Evolutionary conservation across 2,113 vertebrate genomes (phyloP).

Genomic region (Pimephales promelas): DNA sequence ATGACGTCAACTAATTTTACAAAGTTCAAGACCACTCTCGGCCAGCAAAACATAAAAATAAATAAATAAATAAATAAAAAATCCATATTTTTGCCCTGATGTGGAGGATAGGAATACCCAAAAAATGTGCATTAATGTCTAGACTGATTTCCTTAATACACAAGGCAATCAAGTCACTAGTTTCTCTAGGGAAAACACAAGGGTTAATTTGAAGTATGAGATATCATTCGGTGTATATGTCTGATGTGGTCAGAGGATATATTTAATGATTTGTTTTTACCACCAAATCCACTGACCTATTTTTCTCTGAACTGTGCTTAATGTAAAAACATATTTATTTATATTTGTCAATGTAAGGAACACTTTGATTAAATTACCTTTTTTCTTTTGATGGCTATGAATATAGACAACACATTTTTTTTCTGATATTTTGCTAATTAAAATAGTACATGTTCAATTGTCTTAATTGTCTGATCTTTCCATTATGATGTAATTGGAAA

Average conservation of each 20-base stretch:
- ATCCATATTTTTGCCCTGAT: neutral
- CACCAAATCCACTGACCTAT: neutral
- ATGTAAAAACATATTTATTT: neutral
- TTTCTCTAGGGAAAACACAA: conserved; percentile 45
- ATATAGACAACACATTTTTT: neutral
- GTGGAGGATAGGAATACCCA: neutral
- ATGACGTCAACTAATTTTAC: neutral
- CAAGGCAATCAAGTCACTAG: conserved; percentile 43
- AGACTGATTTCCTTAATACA: conserved; percentile 48
- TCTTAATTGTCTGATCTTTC: conserved; percentile 34
- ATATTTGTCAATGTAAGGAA: neutral
- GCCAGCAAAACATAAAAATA: neutral
- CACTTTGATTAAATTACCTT: neutral
- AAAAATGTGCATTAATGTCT: neutral
- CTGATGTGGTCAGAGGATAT: neutral
- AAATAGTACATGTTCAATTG: conserved; percentile 51
- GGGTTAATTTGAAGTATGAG: conserved; percentile 37
- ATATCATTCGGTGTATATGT: neutral
- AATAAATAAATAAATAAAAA: neutral
- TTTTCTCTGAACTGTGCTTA: neutral
- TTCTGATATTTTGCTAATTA: conserved; percentile 24
- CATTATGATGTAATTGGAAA: conserved; percentile 41
- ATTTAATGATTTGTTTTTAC: neutral
- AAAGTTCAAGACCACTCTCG: neutral
- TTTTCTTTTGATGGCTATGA: neutral